Conservation (phyloP, 2,797 vertebrate species). For the Anabas testudineus region DNA sequence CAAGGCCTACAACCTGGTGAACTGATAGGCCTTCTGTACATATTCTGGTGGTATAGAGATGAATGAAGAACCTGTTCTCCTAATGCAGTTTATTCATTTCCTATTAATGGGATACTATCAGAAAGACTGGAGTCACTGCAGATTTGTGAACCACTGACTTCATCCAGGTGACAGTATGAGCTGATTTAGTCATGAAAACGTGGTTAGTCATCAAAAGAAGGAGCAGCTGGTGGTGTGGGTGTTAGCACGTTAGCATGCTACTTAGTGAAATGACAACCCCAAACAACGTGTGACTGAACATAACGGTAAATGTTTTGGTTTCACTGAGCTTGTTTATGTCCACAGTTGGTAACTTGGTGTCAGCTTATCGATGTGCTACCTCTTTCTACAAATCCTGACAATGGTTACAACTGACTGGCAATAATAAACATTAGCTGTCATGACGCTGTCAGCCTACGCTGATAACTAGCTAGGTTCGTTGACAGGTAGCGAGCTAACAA, state of each 20-base stretch:
- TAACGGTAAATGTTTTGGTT: not conserved
- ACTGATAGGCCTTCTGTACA: not conserved
- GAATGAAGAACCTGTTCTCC: not conserved
- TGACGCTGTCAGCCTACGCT: slow-evolving; percentile 2
- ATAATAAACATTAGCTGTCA: not conserved
- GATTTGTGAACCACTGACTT: no score
- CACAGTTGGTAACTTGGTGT: not conserved
- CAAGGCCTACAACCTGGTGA: not conserved
- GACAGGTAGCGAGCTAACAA: slow-evolving; percentile 32
- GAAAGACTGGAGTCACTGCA: no score
- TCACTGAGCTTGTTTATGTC: not conserved
- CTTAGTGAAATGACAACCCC: not conserved
- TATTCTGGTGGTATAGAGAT: not conserved
- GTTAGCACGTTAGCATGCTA: slow-evolving; percentile 19
- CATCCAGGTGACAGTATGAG: no score
- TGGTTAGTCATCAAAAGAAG: not conserved
- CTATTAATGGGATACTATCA: no score
- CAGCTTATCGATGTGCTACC: not conserved
- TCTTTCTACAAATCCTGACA: rapidly evolving
- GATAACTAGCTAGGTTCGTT: slow-evolving; percentile 21
- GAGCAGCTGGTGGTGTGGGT: no score
- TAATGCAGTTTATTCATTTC: no score
- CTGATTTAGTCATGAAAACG: not conserved
- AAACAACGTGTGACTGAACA: not conserved
- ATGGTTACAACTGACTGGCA: not conserved